A percentile compares a stretch with the other conserved stretches of the same genome.
Conservation (phyloP, 2,797 vertebrate genomes). For the Onychomys leucogaster region DNA sequence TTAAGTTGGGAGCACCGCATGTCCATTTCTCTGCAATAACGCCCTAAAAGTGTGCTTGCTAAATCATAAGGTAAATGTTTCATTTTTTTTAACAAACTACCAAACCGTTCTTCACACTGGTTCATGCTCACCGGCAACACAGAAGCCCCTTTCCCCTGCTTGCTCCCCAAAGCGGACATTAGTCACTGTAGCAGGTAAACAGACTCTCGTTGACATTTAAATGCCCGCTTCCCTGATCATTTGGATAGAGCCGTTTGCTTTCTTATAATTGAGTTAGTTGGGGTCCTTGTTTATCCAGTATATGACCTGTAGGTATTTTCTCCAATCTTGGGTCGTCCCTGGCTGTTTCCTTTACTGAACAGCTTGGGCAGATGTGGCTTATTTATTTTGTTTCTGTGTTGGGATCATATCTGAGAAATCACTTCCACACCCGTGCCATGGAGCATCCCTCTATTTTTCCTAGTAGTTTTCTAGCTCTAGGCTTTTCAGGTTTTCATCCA, state of each 20-base stretch:
- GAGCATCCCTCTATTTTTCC: neutral
- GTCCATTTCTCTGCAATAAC: no score
- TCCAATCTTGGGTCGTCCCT: no score
- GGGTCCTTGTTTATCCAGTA: neutral
- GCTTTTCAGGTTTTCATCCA: neutral
- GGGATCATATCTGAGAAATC: neutral
- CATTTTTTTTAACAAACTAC: neutral
- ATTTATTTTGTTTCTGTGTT: neutral
- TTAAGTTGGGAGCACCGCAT: rapidly evolving
- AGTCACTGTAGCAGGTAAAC: neutral
- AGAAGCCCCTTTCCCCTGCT: no score
- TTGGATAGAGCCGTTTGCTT: neutral
- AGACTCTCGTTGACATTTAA: neutral
- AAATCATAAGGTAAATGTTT: neutral
- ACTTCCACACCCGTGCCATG: no score
- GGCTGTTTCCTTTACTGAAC: neutral
- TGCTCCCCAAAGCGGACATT: neutral
- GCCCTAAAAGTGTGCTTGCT: neutral
- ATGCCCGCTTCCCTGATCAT: no score
- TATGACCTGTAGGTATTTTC: neutral
- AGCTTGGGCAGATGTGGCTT: no score
- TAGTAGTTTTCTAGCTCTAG: neutral
- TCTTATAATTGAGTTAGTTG: no score
- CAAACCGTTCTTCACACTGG: neutral
- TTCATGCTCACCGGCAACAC: no score